Evolutionary conservation across 2,797 vertebrate species (phyloP).

Genomic region (Bovichtus variegatus): DNA sequence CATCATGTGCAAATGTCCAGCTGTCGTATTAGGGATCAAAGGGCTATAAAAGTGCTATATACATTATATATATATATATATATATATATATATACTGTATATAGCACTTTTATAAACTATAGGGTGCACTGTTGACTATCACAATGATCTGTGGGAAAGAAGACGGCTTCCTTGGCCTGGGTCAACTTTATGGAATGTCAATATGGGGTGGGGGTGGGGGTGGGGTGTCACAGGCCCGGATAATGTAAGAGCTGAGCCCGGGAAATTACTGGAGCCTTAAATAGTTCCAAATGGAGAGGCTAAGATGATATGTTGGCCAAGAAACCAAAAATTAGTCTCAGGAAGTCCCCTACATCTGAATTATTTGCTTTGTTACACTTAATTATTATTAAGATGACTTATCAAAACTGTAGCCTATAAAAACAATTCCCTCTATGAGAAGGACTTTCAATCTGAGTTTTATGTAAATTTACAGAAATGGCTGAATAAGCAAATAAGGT

Average conservation of each 20-base stretch:
- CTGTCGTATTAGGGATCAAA: slow-evolving; percentile 39
- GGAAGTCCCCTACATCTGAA: slow-evolving; percentile 58
- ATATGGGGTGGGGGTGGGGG: slow-evolving; percentile 62
- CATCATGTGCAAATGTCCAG: slow-evolving; percentile 24
- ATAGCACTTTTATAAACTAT: slow-evolving; percentile 14
- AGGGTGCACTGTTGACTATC: slow-evolving; percentile 52
- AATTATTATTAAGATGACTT: slow-evolving; percentile 26
- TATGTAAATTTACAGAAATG: slow-evolving; percentile 21
- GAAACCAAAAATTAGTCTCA: slow-evolving; percentile 42
- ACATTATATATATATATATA: slow-evolving; percentile 1
- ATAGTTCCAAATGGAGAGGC: slow-evolving; percentile 76
- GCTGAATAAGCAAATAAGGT: slow-evolving; percentile 28
- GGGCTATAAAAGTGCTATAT: slow-evolving; percentile 35
- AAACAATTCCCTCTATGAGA: neutral
- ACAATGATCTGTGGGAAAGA: slow-evolving; percentile 78
- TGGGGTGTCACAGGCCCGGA: slow-evolving; percentile 42
- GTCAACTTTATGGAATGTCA: slow-evolving; percentile 83
- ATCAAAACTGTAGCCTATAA: neutral
- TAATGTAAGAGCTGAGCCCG: slow-evolving; percentile 75
- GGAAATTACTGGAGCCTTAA: slow-evolving; percentile 75
- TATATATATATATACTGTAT: neutral
- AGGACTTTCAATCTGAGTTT: slow-evolving; percentile 10
- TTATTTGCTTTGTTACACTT: slow-evolving; percentile 39
- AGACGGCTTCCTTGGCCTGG: slow-evolving; percentile 66
- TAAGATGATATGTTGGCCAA: slow-evolving; percentile 45